Evolutionary conservation across 92 coral and sea anemone species (phyloP).

Genomic region (Nematostella vectensis): DNA sequence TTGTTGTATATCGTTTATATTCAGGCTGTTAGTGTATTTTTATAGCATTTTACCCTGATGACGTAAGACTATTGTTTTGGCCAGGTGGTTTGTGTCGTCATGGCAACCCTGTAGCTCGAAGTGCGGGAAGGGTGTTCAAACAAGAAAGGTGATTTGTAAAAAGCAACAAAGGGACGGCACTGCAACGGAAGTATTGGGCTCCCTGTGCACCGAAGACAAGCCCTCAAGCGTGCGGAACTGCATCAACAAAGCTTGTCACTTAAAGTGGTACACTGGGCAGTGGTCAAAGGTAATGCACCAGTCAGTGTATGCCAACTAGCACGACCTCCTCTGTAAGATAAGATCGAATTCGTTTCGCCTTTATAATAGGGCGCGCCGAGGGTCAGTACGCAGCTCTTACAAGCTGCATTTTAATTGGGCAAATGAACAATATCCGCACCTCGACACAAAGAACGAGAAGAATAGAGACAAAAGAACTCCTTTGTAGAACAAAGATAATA

Average conservation of each 20-base stretch:
- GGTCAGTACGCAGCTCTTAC: too few relatives aligned
- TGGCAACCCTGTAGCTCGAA: conserved; percentile 79
- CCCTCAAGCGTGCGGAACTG: conserved; percentile 87
- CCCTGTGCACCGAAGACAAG: conserved; percentile 72
- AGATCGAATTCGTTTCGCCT: too few relatives aligned
- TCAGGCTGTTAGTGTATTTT: too few relatives aligned
- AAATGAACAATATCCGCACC: too few relatives aligned
- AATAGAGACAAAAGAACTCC: too few relatives aligned
- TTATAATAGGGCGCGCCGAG: background rate
- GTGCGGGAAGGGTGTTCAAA: conserved; percentile 79
- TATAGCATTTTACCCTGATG: too few relatives aligned
- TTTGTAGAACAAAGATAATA: too few relatives aligned
- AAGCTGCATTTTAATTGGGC: too few relatives aligned
- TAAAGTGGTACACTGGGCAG: conserved; percentile 64
- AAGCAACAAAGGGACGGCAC: conserved; percentile 66
- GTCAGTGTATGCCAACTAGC: background rate
- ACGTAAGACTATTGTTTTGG: too few relatives aligned
- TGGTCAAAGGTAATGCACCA: conserved; percentile 76
- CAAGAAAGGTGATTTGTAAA: conserved; percentile 61
- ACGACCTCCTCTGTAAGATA: too few relatives aligned
- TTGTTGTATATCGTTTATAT: too few relatives aligned
- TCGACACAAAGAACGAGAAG: too few relatives aligned
- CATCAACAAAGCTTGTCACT: conserved; percentile 58
- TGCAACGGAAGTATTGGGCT: conserved; percentile 15
- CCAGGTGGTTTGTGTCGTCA: conserved; percentile 80